A percentile compares a stretch with the other conserved stretches of the same genome.
Evolutionary conservation across 2,888 invertebrate species (phyloP).

Genomic region (Standfussiana lucernea): DNA sequence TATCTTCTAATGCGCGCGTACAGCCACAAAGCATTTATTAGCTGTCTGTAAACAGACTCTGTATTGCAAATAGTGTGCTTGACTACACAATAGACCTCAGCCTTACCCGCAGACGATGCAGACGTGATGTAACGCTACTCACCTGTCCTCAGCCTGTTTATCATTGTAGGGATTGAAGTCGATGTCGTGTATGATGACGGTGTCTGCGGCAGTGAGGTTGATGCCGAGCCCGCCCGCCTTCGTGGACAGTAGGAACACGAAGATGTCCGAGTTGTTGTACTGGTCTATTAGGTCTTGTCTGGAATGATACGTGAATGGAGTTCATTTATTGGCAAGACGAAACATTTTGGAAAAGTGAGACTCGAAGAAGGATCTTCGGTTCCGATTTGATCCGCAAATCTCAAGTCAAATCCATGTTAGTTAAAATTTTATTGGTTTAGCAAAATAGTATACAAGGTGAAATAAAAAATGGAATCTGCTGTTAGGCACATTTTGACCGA

Average conservation of each 20-base stretch:
- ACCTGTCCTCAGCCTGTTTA: slow-evolving; percentile 98
- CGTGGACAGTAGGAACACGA: slow-evolving; percentile 97
- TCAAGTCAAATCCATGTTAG: not conserved
- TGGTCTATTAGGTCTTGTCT: slow-evolving; percentile 97
- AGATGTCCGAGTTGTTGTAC: slow-evolving; percentile 96
- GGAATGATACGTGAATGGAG: slow-evolving; percentile 52
- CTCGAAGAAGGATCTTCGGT: not conserved
- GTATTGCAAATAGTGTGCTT: no score
- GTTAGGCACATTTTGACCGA: no score
- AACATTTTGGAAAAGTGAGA: not conserved
- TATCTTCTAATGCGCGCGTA: not conserved
- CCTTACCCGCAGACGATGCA: accelerated
- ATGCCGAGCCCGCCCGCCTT: slow-evolving; percentile 99
- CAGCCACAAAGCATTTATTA: no score
- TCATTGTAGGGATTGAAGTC: slow-evolving; percentile 99
- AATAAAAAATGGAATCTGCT: no score
- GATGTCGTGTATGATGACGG: slow-evolving; percentile 98
- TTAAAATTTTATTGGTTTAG: not conserved
- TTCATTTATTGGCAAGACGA: not conserved
- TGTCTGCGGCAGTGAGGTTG: slow-evolving; percentile 98
- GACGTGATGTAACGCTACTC: not conserved
- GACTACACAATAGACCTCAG: no score
- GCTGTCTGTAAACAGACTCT: no score
- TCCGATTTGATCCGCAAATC: not conserved
- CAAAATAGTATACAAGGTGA: no score